Base-by-base conservation (phyloP, 2,888 invertebrate species). In the Cynaeus angustus region DNA sequence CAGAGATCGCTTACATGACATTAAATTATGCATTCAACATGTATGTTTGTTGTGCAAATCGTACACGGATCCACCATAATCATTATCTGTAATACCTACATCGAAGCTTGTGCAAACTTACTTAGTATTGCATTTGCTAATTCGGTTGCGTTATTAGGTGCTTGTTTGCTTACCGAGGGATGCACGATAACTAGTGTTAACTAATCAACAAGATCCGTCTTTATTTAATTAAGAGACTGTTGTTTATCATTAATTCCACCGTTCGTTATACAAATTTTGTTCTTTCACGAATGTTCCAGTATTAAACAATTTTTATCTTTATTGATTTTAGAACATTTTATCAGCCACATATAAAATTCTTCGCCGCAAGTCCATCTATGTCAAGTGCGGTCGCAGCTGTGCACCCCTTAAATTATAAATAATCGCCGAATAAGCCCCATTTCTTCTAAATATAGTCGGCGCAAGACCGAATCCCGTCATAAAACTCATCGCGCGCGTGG, bases 41-140 rank as follows among this genome's bases (percentile, higher is more conserved):
- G 77, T 77, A 76, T 79, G 80, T 78, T 79, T 78, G 77, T 76
- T 74, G 74, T 77, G 80, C 79, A 79, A 81, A 79, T 80, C 80
- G 78, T 79, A 75, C 75, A 72, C 68, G 55, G 74, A 74, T 74
- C 71, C 71, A 46, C 71, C 72, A 74, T 77, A 74, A 75, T 80
- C 77, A 80, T 80, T 79, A 80, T 76, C 76, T 76, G 73, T 72
- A 74, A 45, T 79, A 79, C 80, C 80, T 59, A 59, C 50, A 59
- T 66, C 59, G 56, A 58, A 12, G 56, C 45, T 16, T 66, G 46
- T 61, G 50, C 26, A 61, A 13, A 61, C 37, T 37, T 14, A 48
- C 61, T 61, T 50, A 56, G 38, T 38, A 55, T 13, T 28, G 61
- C 26, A 12, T 45, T 58, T 43, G 45, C 45, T 56, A 43, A 45